phyloP scores from a whole-genome alignment of 2,888 invertebrate genomes.

The Griposia aprilina region DNA sequence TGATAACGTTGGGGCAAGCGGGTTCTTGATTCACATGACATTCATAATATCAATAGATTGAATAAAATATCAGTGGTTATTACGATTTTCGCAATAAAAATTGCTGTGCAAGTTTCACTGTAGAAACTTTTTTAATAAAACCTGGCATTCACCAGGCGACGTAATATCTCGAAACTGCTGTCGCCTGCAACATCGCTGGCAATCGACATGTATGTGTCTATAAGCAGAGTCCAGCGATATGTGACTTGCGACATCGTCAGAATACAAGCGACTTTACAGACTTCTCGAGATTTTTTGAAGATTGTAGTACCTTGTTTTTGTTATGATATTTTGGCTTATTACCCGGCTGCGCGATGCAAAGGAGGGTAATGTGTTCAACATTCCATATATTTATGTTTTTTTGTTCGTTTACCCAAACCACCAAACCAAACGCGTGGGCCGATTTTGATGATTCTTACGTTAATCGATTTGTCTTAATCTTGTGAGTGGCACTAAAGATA shows the following conservation, averaged over 20 bases:
- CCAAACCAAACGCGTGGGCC: too few relatives aligned
- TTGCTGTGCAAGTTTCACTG: too few relatives aligned
- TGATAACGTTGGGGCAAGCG: not conserved
- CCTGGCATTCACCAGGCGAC: not conserved
- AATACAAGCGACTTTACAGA: not conserved
- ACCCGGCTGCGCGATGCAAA: too few relatives aligned
- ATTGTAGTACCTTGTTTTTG: not conserved
- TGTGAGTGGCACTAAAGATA: too few relatives aligned
- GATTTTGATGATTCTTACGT: too few relatives aligned
- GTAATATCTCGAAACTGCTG: not conserved
- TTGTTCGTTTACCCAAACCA: too few relatives aligned
- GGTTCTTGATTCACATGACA: not conserved
- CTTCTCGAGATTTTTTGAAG: not conserved
- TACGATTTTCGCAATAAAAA: not conserved
- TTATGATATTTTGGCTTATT: not conserved
- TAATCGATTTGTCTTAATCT: too few relatives aligned
- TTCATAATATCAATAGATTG: not conserved
- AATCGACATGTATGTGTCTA: not conserved
- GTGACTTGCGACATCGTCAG: not conserved
- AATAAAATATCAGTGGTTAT: not conserved
- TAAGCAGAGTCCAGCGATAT: not conserved
- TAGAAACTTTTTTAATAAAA: not conserved
- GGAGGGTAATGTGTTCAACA: too few relatives aligned
- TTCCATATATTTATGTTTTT: too few relatives aligned
- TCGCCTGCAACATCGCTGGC: not conserved